Base-by-base conservation (phyloP, 1,140 invertebrate genomes). In the Cyclargus thomasi region DNA sequence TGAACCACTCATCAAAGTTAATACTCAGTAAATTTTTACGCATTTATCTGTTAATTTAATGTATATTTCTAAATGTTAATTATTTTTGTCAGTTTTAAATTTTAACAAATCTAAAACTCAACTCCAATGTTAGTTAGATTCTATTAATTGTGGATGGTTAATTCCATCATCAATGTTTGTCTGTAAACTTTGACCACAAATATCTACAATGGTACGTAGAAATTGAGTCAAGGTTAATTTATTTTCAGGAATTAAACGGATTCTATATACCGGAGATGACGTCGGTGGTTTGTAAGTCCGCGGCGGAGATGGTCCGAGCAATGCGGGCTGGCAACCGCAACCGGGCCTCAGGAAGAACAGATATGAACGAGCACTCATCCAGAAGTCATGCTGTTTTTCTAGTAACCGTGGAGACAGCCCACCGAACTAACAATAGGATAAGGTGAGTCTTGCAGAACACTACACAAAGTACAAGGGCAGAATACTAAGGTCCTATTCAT, bases 281-380 rank as follows among this genome's bases (percentile, higher is more conserved):
- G 73, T 96, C 96, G 2, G 95, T 97, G 70, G 95, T 98, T 62
- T 98, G 97, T 81, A 97, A 98, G 85, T 97, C 94, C 68, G 94
- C 96, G n/a, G 92, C 93, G 59, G 97, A 99, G 89, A 98, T 99
- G 91, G 93, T 97, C 72, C 94, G 95, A 69, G 93, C 98, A 2
- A 97, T 99, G 97, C 93, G 93, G 71, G 91, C 94, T n/a, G 97
- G 97, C 17, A 98, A 98, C 89, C 92, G 94, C 74, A 97, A 98
- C 86, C 93, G 97, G 70, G 96, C 97, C 0, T 95, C 97, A 59
- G 97, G 96, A 16, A 95, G 97, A 36, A 99, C 99, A 10, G 99
- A 99, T 88, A 99, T 99, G 99, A 99, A 99, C 90, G 97, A 99
- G 84, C 98, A 99, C 88, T 99, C 97, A 83, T 99, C 98, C 11